These are phyloP conservation scores for Pseudorhiza aurosa DNA, from an alignment of 30 jellyfish, hydroid and myxozoan genomes.

Conservation along the genomic window DNA sequence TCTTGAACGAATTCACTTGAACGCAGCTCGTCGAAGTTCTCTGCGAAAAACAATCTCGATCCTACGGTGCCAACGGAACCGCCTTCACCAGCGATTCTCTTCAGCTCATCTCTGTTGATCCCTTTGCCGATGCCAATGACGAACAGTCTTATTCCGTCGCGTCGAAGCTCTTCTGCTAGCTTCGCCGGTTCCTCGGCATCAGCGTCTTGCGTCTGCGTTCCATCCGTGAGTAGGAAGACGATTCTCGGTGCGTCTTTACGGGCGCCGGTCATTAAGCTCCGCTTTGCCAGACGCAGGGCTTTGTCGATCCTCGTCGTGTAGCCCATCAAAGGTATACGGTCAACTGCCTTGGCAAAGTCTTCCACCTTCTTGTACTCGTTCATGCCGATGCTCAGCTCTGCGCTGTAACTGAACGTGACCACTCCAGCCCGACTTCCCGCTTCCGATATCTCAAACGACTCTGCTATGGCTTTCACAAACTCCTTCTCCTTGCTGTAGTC, in stretches of 20 bases:
- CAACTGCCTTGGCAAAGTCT: conserved; percentile 84
- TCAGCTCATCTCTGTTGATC: conserved; percentile 63
- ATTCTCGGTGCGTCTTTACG: conserved; percentile 74
- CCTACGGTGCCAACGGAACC: too few relatives aligned
- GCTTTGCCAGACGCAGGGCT: conserved; percentile 83
- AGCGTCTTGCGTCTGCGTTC: conserved; percentile 79
- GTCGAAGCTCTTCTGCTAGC: conserved; percentile 62
- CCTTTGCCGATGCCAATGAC: conserved; percentile 85
- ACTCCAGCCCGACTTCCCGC: conserved; percentile 88
- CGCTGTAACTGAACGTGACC: conserved; percentile 78
- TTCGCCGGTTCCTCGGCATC: conserved; percentile 79
- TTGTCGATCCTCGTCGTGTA: conserved; percentile 86
- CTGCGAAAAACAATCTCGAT: conserved; percentile 53
- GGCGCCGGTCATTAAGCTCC: conserved; percentile 77
- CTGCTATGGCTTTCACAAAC: conserved; percentile 74
- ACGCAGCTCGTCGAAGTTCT: conserved; percentile 57
- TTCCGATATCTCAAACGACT: conserved; percentile 61
- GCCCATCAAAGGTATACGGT: conserved; percentile 81
- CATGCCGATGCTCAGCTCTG: conserved; percentile 84
- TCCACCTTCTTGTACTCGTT: conserved; percentile 35
- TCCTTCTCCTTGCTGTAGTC: conserved; percentile 82
- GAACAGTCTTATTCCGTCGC: conserved; percentile 57
- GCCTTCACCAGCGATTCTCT: conserved; percentile 71
- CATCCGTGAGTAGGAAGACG: conserved; percentile 86
- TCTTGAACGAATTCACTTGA: conserved; percentile 46